Evolutionary conservation across 2,113 vertebrate species (phyloP), one percentile per base, ranked within the genome.

Genomic region (Gambusia holbrooki): DNA sequence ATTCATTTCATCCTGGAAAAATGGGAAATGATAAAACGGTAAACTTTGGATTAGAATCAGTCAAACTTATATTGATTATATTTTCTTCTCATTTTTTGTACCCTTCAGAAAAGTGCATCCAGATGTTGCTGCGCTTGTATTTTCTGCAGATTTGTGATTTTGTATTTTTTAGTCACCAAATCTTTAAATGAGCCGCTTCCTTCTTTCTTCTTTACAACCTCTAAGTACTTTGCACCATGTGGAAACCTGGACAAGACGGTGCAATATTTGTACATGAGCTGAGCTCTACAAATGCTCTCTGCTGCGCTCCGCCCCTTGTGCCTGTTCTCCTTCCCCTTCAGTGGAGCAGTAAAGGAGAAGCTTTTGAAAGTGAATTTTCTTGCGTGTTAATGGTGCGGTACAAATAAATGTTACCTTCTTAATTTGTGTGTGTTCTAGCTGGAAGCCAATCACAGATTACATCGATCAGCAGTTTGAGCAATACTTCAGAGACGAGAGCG

Each of bases 391-490:
- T 25, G 15, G 7, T 25, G 51, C 1, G 1, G 6, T 9, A 25
- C 22, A 54, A n/a, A n/a, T 58, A 58, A 58, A n/a, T n/a, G 6
- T 58, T 3, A n/a, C 9, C 10, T n/a, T 58, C 19, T 25, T 10
- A 9, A 58, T n/a, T 58, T 88, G 58, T 86, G 54, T 90, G 35
- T 88, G 29, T 79, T 27, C 4, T 40, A 99, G 98, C 91, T 99
- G 98, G 98, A 98, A 97, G 90, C 95, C 97, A 5, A 97, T 99
- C 92, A 98, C 97, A 0, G 98, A 99, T 88, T 99, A 99, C 71
- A 97, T 99, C 12, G 98, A 99, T 90, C 97, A 99, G 92, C 98
- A 99, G 93, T 99, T 99, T 79, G 98, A 99, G 48, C 98, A 99
- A 73, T 99, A 99, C 86, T 99, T 99, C 93, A 96, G 97, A 5